Percentiles rank a stretch among this genome's conserved stretches.
phyloP scores from a whole-genome alignment of 2,797 vertebrate genomes.

The Erithacus rubecula region DNA sequence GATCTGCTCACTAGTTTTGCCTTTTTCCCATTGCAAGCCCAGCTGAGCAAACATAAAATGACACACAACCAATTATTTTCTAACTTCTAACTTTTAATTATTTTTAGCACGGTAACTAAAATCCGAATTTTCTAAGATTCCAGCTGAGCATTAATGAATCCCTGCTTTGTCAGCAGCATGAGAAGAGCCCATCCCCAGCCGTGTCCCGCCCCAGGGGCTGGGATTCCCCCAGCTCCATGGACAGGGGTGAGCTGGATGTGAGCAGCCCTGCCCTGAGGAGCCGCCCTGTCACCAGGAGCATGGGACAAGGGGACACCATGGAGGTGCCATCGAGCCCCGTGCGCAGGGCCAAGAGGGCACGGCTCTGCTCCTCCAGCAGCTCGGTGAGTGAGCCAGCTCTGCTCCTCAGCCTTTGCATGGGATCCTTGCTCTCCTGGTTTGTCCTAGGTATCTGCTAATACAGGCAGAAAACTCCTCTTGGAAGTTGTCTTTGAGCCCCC shows the following conservation, averaged over 20 bases:
- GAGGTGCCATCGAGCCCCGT: conserved; percentile 76
- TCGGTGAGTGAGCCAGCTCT: conserved; percentile 74
- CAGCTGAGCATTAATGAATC: neutral
- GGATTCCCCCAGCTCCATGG: conserved; percentile 82
- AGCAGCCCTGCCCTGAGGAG: conserved; percentile 75
- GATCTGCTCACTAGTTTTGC: no score
- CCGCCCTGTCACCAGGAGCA: conserved; percentile 84
- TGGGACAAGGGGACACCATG: conserved; percentile 81
- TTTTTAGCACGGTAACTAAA: no score
- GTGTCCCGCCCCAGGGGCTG: conserved; percentile 79
- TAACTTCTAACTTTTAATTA: no score
- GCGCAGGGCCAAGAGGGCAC: conserved; percentile 82
- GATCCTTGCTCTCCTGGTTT: no score
- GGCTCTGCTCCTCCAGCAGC: conserved; percentile 84
- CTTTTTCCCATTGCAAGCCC: no score
- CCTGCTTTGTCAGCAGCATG: conserved; percentile 63
- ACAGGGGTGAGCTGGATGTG: conserved; percentile 74
- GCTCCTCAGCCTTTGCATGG: no score
- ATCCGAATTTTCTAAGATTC: no score
- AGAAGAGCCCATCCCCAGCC: conserved; percentile 75
- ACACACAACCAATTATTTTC: no score
- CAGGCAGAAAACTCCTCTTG: no score
- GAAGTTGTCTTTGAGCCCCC: no score
- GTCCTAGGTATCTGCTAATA: no score
- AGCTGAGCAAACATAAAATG: no score